A percentile compares a stretch with the other conserved stretches of the same genome.
Conservation (phyloP, 2,888 invertebrate genomes). For the Nematopogon swammerdamellus region DNA sequence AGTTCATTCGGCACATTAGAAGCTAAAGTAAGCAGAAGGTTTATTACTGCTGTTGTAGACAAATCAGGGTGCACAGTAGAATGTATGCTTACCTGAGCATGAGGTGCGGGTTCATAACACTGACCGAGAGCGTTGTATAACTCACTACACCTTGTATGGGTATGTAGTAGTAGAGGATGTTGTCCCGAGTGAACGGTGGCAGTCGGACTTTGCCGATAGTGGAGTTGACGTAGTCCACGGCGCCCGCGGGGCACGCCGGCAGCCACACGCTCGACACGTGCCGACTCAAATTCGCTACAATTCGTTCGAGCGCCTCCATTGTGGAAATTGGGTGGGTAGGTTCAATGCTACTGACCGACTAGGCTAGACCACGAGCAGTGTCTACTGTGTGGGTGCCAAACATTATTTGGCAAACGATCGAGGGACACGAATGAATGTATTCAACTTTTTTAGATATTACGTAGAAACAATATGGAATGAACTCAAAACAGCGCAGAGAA, state of each 20-base stretch:
- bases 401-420: slow-evolving; percentile 45
- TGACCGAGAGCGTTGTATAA: slow-evolving; percentile 75
- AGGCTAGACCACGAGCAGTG: too few relatives aligned
- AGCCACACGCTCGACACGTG: slow-evolving; percentile 22
- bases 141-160: slow-evolving; percentile 72
- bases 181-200: slow-evolving; percentile 68
- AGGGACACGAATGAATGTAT: background rate
- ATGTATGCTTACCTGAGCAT: slow-evolving; percentile 61
- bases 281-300: slow-evolving; percentile 28
- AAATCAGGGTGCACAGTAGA: too few relatives aligned
- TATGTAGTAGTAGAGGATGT: slow-evolving; percentile 71
- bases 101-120: slow-evolving; percentile 81
- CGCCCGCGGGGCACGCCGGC: slow-evolving; percentile 30
- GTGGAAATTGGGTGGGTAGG: slow-evolving; percentile 6
- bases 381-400: slow-evolving; percentile 22
- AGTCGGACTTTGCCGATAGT: slow-evolving; percentile 39
- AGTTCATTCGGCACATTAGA: too few relatives aligned
- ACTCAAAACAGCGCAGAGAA: too few relatives aligned
- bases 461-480: too few relatives aligned
- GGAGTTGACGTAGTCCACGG: slow-evolving; percentile 35
- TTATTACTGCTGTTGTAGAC: too few relatives aligned
- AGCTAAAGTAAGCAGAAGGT: too few relatives aligned
- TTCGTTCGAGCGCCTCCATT: slow-evolving; percentile 42
- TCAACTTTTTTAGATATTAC: too few relatives aligned
- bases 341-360: background rate